Base-by-base conservation (phyloP, 1,140 invertebrate genomes). In the Hycleus phaleratus region DNA sequence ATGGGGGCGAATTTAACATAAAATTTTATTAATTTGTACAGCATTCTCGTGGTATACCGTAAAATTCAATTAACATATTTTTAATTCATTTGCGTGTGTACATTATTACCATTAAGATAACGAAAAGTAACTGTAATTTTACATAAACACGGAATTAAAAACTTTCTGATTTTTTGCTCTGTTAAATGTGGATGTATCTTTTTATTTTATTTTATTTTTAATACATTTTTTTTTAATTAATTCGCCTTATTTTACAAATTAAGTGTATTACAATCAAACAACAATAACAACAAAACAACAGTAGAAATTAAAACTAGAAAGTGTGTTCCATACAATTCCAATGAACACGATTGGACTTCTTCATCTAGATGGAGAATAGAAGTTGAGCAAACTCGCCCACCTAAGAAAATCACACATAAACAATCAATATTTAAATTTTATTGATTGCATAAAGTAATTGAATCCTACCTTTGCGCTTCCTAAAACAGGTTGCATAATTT, bases 141-240 rank as follows among this genome's bases (percentile, higher is more conserved):
- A 53, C 53, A 43, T 50, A 60, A 56, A 56, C 42, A 45, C 47
- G 52, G 58, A 60, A 60, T 54, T 59, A 59, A 59, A 32, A 53
- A 60, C 58, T 60, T 60, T 60, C 58, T 55, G 58, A 60, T 60
- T 60, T 60, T 60, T 60, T 60, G 58, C 58, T 60, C 58, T 60
- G 58, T 60, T 60, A 55, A 60, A 43, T 60, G 53, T 42, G 54
- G 32, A 54, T 59, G 46, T 59, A 43, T 55, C 39, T 56, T 42
- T 39, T 38, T 38, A 43, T 46, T 32, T 32, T 32, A 5, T 32
- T 32, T 7, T 32, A 32, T 32, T 32, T 32, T 32, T 32, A 32
- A 32, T 32, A 32, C 32, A 32, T 1, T 32, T 32, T 32, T 32
- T 32, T 55, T 60, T 60, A 60, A 60, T 60, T 55, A 49, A 46